Evolutionary conservation across 2,888 invertebrate genomes (phyloP).

Genomic region (Limnephilus marmoratus): DNA sequence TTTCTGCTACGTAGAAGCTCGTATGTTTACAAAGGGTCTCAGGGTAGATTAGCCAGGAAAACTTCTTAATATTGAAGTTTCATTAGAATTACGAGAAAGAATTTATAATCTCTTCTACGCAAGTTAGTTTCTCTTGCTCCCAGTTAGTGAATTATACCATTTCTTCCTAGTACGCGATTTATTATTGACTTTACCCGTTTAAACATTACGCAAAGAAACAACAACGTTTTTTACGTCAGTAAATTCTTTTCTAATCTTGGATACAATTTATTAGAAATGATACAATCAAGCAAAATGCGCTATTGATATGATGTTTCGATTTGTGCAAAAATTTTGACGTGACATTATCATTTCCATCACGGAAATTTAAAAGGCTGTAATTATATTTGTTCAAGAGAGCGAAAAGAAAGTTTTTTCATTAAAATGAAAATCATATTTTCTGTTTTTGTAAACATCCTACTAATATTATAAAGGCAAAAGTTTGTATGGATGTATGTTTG

Average conservation of each 20-base stretch:
- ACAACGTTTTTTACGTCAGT: not conserved
- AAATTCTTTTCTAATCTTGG: not conserved
- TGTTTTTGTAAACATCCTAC: too few species aligned
- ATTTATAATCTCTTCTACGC: conserved; percentile 30
- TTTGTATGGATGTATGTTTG: too few species aligned
- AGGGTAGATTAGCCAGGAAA: not conserved
- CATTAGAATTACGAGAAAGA: not conserved
- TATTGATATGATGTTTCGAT: too few species aligned
- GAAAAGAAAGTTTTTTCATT: too few species aligned
- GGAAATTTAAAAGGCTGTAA: too few species aligned
- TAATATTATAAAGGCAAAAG: too few species aligned
- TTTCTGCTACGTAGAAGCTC: not conserved
- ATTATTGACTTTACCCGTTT: not conserved
- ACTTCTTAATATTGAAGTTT: conserved; percentile 9
- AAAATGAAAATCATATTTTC: too few species aligned
- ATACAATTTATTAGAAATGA: too few species aligned
- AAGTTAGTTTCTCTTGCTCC: not conserved
- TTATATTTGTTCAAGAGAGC: too few species aligned
- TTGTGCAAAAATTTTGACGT: too few species aligned
- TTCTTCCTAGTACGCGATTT: not conserved
- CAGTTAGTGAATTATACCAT: not conserved
- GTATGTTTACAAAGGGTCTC: not conserved
- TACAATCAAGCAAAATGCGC: too few species aligned
- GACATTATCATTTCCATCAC: too few species aligned
- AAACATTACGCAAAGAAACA: not conserved